phyloP scores from a whole-genome alignment of 2,113 vertebrate species.

The Syngnathus scovelli region DNA sequence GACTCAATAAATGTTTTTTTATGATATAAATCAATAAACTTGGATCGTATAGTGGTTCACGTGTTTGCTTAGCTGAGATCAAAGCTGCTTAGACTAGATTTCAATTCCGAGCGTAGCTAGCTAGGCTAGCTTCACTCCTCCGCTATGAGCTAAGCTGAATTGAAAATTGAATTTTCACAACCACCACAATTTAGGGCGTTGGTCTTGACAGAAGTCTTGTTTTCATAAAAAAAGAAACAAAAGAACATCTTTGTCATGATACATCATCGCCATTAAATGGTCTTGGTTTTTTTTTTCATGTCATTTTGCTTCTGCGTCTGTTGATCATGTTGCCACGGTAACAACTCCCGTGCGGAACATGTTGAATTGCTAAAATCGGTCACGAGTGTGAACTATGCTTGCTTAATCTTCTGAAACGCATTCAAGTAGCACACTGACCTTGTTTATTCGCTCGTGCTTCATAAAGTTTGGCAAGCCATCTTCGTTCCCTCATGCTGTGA shows the following conservation, averaged over 20 bases:
- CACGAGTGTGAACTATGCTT: constrained; percentile 13
- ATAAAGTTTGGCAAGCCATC: background rate
- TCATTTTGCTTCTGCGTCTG: constrained; percentile 41
- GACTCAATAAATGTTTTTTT: no score
- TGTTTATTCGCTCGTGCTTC: constrained; percentile 12
- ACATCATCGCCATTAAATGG: background rate
- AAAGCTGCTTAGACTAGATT: background rate
- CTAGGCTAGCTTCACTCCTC: background rate
- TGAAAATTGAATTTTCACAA: background rate
- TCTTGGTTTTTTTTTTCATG: constrained; percentile 23
- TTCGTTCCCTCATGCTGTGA: background rate
- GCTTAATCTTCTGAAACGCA: constrained; percentile 15
- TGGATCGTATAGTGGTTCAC: no score
- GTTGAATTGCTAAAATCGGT: constrained; percentile 18
- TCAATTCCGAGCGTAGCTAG: background rate
- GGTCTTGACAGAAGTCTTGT: background rate
- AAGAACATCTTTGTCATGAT: constrained; percentile 10
- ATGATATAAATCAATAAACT: no score
- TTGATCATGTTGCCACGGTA: constrained; percentile 22
- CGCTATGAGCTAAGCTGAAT: background rate
- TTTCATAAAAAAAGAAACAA: background rate
- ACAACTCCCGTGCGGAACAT: constrained; percentile 33
- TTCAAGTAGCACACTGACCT: constrained; percentile 9
- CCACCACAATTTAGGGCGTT: background rate
- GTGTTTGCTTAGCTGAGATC: background rate